Percentiles rank a stretch among this genome's conserved stretches.
Evolutionary conservation across 2,797 vertebrate genomes (phyloP).

Genomic region (Cryptoprocta ferox): DNA sequence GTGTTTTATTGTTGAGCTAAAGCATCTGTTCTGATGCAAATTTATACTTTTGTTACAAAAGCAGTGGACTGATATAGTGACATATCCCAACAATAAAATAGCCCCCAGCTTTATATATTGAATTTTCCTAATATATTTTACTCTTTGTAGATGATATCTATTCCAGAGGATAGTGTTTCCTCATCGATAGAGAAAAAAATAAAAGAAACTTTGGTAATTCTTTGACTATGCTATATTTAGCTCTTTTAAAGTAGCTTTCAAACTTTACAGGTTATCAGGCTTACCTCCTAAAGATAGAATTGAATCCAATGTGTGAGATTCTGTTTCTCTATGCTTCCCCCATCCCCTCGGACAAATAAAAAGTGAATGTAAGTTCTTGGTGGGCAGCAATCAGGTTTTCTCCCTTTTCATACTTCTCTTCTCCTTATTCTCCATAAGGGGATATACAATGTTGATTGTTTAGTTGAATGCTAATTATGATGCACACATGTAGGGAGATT

Average conservation of each 20-base stretch:
- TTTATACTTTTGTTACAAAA: constrained; percentile 20
- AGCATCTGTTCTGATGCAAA: neutral
- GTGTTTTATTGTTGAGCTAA: neutral
- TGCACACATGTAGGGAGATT: neutral
- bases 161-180: neutral
- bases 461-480: neutral
- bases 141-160: neutral
- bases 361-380: neutral
- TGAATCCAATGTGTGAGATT: neutral
- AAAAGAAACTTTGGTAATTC: neutral
- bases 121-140: constrained; percentile 20
- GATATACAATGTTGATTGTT: neutral
- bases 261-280: neutral
- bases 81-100: neutral
- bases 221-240: neutral
- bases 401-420: neutral
- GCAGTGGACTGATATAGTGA: neutral
- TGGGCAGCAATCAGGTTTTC: neutral
- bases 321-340: neutral
- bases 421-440: neutral
- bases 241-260: constrained; percentile 32
- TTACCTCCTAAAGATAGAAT: neutral
- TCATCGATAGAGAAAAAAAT: neutral
- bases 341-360: neutral
- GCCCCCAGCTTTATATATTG: neutral